Evolutionary conservation across 2,888 invertebrate genomes (phyloP).

Genomic region (Molanna angustata): DNA sequence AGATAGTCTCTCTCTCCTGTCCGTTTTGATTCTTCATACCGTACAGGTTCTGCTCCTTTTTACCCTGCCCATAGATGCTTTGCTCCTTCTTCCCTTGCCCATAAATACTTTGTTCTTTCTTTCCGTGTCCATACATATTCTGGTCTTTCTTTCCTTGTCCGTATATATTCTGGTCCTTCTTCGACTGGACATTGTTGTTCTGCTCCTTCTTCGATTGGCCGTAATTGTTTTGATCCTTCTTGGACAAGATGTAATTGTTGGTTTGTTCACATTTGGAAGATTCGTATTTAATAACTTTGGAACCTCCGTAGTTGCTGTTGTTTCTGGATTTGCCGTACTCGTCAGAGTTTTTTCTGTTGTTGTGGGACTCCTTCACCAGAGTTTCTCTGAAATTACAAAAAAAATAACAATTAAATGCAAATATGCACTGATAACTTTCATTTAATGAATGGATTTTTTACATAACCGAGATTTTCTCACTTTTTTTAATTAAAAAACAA

Average conservation of each 20-base stretch:
- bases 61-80: neutral
- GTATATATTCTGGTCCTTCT: constrained; percentile 2
- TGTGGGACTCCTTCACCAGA: constrained; percentile 37
- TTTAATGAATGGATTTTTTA: too few relatives aligned
- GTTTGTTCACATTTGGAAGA: constrained; percentile 1
- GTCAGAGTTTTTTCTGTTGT: constrained; percentile 26
- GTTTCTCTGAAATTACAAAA: constrained; percentile 29
- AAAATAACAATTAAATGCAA: neutral
- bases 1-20: constrained; percentile 43
- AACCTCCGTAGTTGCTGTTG: constrained; percentile 5
- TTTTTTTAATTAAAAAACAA: too few relatives aligned
- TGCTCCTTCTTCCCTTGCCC: constrained; percentile 1
- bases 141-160: neutral
- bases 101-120: constrained; percentile 13
- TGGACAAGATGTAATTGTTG: neutral
- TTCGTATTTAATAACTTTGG: neutral
- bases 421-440: too few relatives aligned
- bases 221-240: neutral
- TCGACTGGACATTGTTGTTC: neutral
- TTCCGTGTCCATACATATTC: neutral
- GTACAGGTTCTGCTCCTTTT: constrained; percentile 8
- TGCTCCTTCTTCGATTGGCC: neutral
- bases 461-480: too few relatives aligned
- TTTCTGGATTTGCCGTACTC: constrained; percentile 52
- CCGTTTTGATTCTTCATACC: neutral